Conservation (phyloP, 2,113 vertebrate species). For the Myxocyprinus asiaticus region DNA sequence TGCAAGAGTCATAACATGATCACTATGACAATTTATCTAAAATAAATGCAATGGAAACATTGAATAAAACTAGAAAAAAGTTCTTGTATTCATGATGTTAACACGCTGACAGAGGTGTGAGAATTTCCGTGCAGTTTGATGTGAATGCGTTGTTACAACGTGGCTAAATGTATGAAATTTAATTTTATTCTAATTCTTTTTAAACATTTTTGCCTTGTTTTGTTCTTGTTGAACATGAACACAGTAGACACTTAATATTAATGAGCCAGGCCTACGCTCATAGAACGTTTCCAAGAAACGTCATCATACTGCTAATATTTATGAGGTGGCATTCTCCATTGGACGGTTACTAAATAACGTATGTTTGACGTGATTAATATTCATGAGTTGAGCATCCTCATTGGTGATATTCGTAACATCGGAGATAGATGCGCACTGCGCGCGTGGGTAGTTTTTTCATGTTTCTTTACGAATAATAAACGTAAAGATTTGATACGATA, state of each 20-base stretch:
- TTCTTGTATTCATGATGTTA: too few species aligned
- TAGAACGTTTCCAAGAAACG: background rate
- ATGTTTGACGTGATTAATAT: slow-evolving; percentile 9
- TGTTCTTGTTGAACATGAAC: too few species aligned
- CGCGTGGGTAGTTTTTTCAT: background rate
- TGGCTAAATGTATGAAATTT: too few species aligned
- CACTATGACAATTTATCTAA: too few species aligned
- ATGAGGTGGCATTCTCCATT: background rate
- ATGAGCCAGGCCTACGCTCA: background rate
- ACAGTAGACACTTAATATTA: background rate
- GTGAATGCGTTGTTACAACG: too few species aligned
- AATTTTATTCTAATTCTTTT: too few species aligned
- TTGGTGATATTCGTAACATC: background rate
- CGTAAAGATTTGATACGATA: background rate
- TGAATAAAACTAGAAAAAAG: too few species aligned
- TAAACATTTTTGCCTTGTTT: too few species aligned
- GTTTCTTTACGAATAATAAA: background rate
- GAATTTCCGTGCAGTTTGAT: too few species aligned
- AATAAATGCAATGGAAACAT: too few species aligned
- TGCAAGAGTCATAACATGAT: too few species aligned
- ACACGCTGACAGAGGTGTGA: too few species aligned
- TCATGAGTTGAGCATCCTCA: background rate
- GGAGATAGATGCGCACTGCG: background rate
- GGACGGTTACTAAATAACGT: background rate
- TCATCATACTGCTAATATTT: background rate